Evolutionary conservation across 2,113 vertebrate species (phyloP).

Genomic region (Furnarius figulus): DNA sequence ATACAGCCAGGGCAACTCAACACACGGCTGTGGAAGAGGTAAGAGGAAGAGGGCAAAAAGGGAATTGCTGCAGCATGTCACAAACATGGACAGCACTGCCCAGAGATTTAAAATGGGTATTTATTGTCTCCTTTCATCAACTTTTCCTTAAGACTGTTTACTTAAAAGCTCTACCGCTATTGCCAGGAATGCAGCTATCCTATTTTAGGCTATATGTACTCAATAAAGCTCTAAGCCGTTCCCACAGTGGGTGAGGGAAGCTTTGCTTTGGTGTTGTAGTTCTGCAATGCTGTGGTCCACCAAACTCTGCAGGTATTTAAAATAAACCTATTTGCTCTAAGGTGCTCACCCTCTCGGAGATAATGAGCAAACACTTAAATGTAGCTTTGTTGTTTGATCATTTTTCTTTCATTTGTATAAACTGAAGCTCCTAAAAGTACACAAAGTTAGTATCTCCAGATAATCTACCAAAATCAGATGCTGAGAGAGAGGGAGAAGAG

Average conservation of each 20-base stretch:
- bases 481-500: neutral
- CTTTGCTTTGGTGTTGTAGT: neutral
- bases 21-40: neutral
- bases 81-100: neutral
- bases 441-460: rapidly evolving
- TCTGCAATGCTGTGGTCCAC: neutral
- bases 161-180: neutral
- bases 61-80: neutral
- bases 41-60: neutral
- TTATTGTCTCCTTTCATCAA: constrained; percentile 10
- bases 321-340: neutral
- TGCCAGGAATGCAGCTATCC: neutral
- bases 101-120: neutral
- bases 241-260: neutral
- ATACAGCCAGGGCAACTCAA: neutral
- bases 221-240: neutral
- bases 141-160: constrained; percentile 19
- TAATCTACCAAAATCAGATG: neutral
- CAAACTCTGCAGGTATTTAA: neutral
- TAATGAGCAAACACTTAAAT: neutral
- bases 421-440: neutral
- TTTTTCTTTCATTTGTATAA: neutral
- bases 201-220: neutral
- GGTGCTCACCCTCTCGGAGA: neutral
- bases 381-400: neutral